These are phyloP conservation scores for Periophthalmus modestus DNA, from an alignment of 2,113 vertebrate species.

Conservation along the genomic window DNA sequence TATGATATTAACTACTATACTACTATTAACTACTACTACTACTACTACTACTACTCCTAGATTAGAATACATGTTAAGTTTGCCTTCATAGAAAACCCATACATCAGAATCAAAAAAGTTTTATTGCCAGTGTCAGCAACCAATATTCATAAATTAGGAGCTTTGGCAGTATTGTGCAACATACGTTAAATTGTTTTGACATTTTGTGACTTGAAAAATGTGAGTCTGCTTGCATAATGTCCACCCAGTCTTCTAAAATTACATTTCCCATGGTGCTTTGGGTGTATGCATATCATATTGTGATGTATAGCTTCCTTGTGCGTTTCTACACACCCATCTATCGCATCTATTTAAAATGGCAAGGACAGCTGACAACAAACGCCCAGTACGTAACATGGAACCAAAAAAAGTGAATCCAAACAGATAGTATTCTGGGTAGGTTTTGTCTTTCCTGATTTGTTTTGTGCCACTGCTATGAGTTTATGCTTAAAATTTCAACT, in stretches of 20 bases:
- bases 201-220: neutral
- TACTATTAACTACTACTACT: too few relatives aligned
- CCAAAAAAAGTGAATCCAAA: constrained; percentile 23
- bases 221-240: constrained; percentile 10
- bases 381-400: neutral
- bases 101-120: too few relatives aligned
- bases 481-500: neutral
- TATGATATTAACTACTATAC: too few relatives aligned
- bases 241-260: constrained; percentile 16
- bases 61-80: too few relatives aligned
- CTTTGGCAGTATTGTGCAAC: too few relatives aligned
- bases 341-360: constrained; percentile 27
- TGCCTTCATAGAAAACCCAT: neutral
- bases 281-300: constrained; percentile 19
- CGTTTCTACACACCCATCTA: constrained; percentile 39
- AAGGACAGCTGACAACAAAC: constrained; percentile 19
- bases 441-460: neutral
- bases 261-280: neutral
- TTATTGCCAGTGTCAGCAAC: too few relatives aligned
- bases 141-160: too few relatives aligned
- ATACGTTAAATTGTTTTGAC: neutral
- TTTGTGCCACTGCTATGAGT: neutral
- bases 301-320: constrained; percentile 47
- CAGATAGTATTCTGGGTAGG: constrained; percentile 5
- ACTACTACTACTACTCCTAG: neutral